phyloP scores from a whole-genome alignment of 37 sponge, comb jelly and placozoan genomes.

The Cliona cf. orientalis region DNA sequence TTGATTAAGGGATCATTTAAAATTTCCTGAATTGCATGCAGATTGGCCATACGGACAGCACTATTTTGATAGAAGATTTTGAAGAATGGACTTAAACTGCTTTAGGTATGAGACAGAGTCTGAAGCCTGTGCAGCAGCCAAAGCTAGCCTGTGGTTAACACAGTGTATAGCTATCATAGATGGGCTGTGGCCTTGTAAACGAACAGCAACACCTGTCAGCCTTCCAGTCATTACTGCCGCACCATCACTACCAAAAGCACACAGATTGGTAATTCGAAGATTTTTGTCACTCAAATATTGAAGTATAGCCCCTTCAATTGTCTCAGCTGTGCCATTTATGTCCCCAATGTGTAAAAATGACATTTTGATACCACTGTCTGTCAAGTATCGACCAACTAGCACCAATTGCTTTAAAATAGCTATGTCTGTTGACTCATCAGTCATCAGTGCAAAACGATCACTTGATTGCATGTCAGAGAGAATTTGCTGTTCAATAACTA shows the following conservation, averaged over 20 bases:
- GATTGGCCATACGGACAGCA: constrained; percentile 38
- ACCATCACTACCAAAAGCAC: constrained; percentile 67
- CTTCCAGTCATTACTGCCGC: constrained; percentile 62
- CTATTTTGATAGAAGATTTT: constrained; percentile 51
- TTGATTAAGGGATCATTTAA: constrained; percentile 41
- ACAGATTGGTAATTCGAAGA: constrained; percentile 18
- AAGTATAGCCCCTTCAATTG: constrained; percentile 32
- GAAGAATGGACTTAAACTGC: constrained; percentile 31
- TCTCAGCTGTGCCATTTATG: constrained; percentile 47
- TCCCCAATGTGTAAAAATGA: constrained; percentile 40
- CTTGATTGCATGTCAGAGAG: constrained; percentile 14
- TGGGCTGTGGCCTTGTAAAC: constrained; percentile 37
- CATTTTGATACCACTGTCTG: constrained; percentile 22
- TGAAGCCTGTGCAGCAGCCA: constrained; percentile 54
- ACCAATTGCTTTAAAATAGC: constrained; percentile 46
- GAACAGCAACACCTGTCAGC: constrained; percentile 33
- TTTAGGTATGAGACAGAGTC: constrained; percentile 43
- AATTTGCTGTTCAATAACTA: constrained; percentile 40
- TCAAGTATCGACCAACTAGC: constrained; percentile 32
- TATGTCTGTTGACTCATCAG: constrained; percentile 49
- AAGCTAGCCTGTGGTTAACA: constrained; percentile 58
- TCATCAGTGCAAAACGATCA: constrained; percentile 40
- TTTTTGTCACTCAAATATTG: constrained; percentile 25
- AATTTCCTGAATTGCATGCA: constrained; percentile 56
- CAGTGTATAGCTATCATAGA: constrained; percentile 52